Percentiles rank a stretch among this genome's conserved stretches.
Conservation (phyloP, 2,888 invertebrate genomes). For the Malachius bipustulatus region DNA sequence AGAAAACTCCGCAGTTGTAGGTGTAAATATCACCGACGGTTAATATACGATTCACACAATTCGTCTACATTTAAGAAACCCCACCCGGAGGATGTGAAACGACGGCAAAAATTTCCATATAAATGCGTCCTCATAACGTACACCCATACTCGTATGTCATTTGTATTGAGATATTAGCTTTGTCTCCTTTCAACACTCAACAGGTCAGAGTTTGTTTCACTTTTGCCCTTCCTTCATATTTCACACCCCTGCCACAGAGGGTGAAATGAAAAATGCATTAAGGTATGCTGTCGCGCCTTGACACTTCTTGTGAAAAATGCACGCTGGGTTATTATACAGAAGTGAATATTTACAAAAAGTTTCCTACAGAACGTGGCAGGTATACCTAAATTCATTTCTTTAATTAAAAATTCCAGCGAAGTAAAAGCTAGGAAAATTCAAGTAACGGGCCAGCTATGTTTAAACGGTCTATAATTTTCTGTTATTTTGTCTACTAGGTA, state of each 20-base stretch:
- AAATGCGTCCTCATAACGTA: slow-evolving; percentile 1
- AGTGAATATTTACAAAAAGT: too few species aligned
- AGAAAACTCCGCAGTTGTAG: too few species aligned
- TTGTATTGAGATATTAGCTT: neutral
- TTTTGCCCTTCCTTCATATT: neutral
- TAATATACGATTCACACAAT: neutral
- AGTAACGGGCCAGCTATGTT: too few species aligned
- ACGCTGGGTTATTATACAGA: too few species aligned
- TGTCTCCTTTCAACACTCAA: neutral
- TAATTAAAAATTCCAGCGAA: too few species aligned
- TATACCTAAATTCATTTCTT: too few species aligned
- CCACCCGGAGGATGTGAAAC: neutral
- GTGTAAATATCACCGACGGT: too few species aligned
- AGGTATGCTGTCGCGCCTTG: neutral
- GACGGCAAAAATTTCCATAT: slow-evolving; percentile 3
- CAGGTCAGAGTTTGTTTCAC: neutral
- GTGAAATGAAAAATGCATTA: slow-evolving; percentile 1
- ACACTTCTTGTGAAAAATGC: slow-evolving; percentile 1
- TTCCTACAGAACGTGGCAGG: too few species aligned
- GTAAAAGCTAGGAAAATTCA: too few species aligned
- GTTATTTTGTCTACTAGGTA: too few species aligned
- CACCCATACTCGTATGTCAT: neutral
- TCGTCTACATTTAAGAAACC: neutral
- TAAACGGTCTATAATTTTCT: too few species aligned
- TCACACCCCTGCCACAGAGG: neutral